These are phyloP conservation scores for Pyxicephalus adspersus DNA, from an alignment of 2,113 vertebrate species.

Conservation along the genomic window DNA sequence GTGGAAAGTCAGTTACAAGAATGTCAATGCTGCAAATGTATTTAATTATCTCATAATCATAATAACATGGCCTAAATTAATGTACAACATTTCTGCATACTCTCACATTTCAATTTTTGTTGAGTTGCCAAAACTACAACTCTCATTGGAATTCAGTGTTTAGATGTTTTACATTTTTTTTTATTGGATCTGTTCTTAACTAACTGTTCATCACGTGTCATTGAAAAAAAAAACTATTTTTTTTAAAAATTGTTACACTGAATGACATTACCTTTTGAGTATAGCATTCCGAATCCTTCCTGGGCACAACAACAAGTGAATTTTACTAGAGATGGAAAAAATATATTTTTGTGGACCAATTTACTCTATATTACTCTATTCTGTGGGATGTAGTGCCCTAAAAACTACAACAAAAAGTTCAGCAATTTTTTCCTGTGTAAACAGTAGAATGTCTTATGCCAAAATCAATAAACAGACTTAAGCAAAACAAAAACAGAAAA, in stretches of 20 bases:
- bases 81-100: constrained; percentile 41
- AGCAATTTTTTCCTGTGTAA: no score
- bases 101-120: constrained; percentile 38
- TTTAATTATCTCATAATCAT: constrained; percentile 51
- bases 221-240: background rate
- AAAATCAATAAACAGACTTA: no score
- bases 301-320: no score
- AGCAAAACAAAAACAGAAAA: no score
- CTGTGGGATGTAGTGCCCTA: no score
- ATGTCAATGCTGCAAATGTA: constrained; percentile 45
- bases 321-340: no score
- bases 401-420: no score
- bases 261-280: background rate
- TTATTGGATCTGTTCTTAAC: background rate
- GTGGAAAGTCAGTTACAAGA: constrained; percentile 49
- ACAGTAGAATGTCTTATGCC: no score
- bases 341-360: no score
- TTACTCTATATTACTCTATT: no score
- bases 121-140: constrained; percentile 44
- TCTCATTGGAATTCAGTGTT: constrained; percentile 28
- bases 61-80: constrained; percentile 47
- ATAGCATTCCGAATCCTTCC: background rate
- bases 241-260: background rate
- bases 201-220: constrained; percentile 17
- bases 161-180: constrained; percentile 26